Evolutionary conservation across 2,888 invertebrate genomes (phyloP), one percentile per base, ranked within the genome.

Genomic region (Leptopilina syphax): DNA sequence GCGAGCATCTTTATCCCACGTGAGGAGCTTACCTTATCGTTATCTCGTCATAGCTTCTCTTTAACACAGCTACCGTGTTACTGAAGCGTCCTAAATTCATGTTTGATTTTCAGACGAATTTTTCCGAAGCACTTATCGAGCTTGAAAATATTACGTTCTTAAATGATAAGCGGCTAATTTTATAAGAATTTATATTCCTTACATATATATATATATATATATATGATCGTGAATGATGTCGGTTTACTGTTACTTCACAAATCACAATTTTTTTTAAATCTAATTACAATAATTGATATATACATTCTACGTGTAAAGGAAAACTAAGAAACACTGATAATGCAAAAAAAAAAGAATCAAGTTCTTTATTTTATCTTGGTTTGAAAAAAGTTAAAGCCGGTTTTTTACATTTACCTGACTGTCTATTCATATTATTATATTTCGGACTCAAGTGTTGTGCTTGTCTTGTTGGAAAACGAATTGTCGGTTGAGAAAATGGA

Each of bases 41-140:
- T 83, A 84, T 84, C 84, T 84, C 78, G 60, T 70, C 79, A 78
- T 82, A 81, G 81, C 81, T 77, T 81, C 79, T 80, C 76, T 81
- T 79, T 80, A 80, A 81, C 84, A 80, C 81, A 44, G 83, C 84
- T 84, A 84, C 84, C 78, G 83, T 82, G 77, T 81, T 81, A 81
- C 81, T 80, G 27, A 77, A 79, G 82, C 66, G 57, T 76, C 50
- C 57, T 77, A 47, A 78, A 78, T 80, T 67, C 65, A 50, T 27
- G 47, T 76, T 65, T 78, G 27, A 76, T 65, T 67, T 60, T 18
- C 6, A 57, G 54, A 57, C 57, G 44, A 78, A 78, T 27, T 41
- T 60, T 60, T 70, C 70, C 50, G 12, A 27, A 54, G 27, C 18
- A 27, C 50, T 63, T 63, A 63, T 63, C 57, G 41, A 73, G 27